Percentiles rank a stretch among this genome's conserved stretches.
Evolutionary conservation across 2,888 invertebrate species (phyloP).

Genomic region (Dynastes maya): DNA sequence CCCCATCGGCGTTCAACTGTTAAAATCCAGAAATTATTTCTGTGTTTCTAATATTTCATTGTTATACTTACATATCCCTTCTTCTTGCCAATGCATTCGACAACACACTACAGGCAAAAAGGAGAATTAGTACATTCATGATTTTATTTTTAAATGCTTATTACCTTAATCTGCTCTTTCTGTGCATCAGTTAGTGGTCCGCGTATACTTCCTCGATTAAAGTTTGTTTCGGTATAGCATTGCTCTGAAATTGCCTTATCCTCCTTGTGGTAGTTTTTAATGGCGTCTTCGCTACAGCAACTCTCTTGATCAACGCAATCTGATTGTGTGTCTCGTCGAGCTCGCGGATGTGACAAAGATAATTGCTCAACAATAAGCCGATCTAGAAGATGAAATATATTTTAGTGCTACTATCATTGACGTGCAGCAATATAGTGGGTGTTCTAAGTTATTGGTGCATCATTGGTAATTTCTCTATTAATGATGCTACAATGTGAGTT

Average conservation of each 20-base stretch:
- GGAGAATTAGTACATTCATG: background rate
- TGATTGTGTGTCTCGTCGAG: background rate
- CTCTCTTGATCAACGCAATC: slow-evolving; percentile 24
- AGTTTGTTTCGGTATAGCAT: slow-evolving; percentile 16
- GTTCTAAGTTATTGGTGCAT: background rate
- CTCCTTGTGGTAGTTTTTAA: background rate
- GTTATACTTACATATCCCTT: slow-evolving; percentile 43
- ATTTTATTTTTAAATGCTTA: too few species aligned
- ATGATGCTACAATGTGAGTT: too few species aligned
- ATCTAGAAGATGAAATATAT: slow-evolving; percentile 9
- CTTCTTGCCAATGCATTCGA: slow-evolving; percentile 44
- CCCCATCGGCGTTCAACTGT: slow-evolving; percentile 29
- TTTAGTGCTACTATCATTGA: background rate
- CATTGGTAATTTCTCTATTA: background rate
- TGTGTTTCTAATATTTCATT: background rate
- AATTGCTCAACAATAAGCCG: slow-evolving; percentile 13
- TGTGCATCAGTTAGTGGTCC: slow-evolving; percentile 34
- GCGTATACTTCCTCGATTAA: slow-evolving; percentile 4
- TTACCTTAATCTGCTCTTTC: slow-evolving; percentile 30
- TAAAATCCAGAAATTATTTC: background rate
- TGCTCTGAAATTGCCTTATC: background rate
- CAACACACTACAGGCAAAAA: slow-evolving; percentile 25
- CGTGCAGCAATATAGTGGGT: background rate
- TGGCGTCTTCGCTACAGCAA: slow-evolving; percentile 6
- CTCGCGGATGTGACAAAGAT: background rate